Evolutionary conservation across 2,888 invertebrate species (phyloP).

Genomic region (Drosophila emarginata): DNA sequence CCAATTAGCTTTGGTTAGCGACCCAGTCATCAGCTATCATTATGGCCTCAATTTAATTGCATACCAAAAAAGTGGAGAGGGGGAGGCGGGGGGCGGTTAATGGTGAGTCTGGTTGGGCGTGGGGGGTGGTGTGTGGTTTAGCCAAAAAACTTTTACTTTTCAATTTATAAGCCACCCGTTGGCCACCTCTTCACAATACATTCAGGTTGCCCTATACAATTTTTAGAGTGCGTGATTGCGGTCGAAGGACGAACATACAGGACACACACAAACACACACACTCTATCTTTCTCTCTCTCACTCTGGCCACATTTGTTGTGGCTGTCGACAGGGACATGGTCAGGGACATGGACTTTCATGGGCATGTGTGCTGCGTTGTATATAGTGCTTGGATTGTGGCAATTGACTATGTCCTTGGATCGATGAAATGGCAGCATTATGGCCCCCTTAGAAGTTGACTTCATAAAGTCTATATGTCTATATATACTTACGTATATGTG

Average conservation of each 20-base stretch:
- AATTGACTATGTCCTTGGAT: conserved; percentile 61
- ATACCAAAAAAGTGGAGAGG: conserved; percentile 5
- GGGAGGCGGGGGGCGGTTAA: background rate
- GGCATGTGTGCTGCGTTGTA: conserved; percentile 11
- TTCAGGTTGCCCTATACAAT: conserved; percentile 39
- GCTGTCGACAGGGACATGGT: conserved; percentile 24
- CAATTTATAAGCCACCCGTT: conserved; percentile 2
- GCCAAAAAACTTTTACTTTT: conserved; percentile 39
- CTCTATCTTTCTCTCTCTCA: background rate
- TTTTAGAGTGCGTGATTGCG: conserved; percentile 72
- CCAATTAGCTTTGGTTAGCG: conserved; percentile 39
- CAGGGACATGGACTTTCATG: conserved; percentile 36
- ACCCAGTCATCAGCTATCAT: conserved; percentile 28
- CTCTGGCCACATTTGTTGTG: conserved; percentile 27
- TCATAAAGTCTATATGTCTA: conserved; percentile 2
- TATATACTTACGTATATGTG: background rate
- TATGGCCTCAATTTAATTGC: conserved; percentile 26
- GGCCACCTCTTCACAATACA: background rate
- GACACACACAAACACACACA: conserved; percentile 19
- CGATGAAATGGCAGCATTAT: conserved; percentile 65
- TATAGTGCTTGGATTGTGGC: conserved; percentile 14
- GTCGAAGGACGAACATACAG: conserved; percentile 59
- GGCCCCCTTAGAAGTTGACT: background rate
- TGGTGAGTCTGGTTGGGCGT: no score
- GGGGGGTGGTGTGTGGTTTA: background rate